A percentile compares a stretch with the other conserved stretches of the same genome.
Evolutionary conservation across 2,797 vertebrate species (phyloP).

Genomic region (Channa striata): DNA sequence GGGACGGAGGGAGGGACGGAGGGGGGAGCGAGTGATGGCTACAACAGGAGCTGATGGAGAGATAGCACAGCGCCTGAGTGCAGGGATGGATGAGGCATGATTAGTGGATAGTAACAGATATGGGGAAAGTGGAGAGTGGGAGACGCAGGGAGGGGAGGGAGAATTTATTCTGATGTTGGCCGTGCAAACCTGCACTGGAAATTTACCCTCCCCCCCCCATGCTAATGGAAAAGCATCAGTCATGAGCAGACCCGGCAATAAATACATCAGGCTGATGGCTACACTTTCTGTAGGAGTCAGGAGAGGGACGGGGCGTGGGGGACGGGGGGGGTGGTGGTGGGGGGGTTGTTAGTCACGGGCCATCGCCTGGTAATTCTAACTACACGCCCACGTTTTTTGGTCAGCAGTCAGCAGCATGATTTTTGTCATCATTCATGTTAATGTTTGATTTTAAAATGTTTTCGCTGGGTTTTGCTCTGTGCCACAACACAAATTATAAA

Average conservation of each 20-base stretch:
- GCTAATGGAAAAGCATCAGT: constrained; percentile 78
- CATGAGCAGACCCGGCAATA: constrained; percentile 68
- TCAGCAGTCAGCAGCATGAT: constrained; percentile 21
- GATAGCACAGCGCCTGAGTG: constrained; percentile 48
- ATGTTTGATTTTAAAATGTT: constrained; percentile 10
- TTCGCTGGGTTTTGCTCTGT: background rate
- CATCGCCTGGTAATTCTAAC: constrained; percentile 35
- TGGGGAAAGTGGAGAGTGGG: constrained; percentile 17
- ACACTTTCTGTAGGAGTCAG: constrained; percentile 51
- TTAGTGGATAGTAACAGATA: constrained; percentile 55
- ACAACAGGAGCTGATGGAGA: constrained; percentile 51
- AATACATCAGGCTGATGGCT: constrained; percentile 66
- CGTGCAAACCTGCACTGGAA: constrained; percentile 47
- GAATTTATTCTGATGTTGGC: constrained; percentile 72
- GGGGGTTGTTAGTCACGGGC: constrained; percentile 20
- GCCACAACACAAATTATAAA: background rate
- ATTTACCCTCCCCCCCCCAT: constrained; percentile 63
- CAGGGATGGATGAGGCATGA: constrained; percentile 55
- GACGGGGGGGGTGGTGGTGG: too few relatives aligned
- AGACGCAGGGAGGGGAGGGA: constrained; percentile 22
- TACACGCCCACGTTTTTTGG: constrained; percentile 24
- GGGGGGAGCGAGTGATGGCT: constrained; percentile 10
- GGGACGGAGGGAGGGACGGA: constrained; percentile 13
- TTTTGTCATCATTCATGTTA: constrained; percentile 23
- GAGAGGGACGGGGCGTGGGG: background rate